Percentiles rank a stretch among this genome's conserved stretches.
Conservation (phyloP, 2,113 vertebrate genomes). For the Typhlomys cinereus region DNA sequence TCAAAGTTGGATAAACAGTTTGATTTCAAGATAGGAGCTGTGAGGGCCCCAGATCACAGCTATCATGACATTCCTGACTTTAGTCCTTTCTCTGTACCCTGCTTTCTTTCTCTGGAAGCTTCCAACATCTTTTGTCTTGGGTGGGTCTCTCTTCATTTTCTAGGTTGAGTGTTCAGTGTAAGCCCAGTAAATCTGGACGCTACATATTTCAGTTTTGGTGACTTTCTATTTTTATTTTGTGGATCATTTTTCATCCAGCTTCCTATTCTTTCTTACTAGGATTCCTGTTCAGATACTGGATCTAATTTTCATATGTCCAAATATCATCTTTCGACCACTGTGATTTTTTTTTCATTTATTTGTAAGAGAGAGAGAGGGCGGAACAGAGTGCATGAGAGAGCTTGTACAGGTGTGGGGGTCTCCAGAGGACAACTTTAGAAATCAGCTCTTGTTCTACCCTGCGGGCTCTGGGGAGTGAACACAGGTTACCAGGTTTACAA, state of each 20-base stretch:
- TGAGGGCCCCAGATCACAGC: neutral
- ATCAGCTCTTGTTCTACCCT: too few relatives aligned
- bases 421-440: too few relatives aligned
- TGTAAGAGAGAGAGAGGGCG: too few relatives aligned
- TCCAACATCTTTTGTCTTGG: neutral
- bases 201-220: neutral
- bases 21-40: neutral
- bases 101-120: neutral
- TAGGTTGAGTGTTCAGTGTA: neutral
- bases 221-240: neutral
- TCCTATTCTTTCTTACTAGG: neutral
- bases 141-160: conserved; percentile 5
- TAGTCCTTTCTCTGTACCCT: neutral
- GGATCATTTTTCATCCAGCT: neutral
- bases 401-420: too few relatives aligned
- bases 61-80: neutral
- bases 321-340: neutral
- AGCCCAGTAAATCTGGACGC: neutral
- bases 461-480: too few relatives aligned
- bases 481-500: too few relatives aligned
- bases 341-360: neutral
- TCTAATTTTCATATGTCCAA: conserved; percentile 9
- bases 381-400: too few relatives aligned
- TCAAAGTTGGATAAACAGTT: too few relatives aligned
- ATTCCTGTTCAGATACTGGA: neutral